These are phyloP conservation scores for Threskiornis aethiopicus DNA, from an alignment of 2,797 vertebrate species.

Conservation along the genomic window DNA sequence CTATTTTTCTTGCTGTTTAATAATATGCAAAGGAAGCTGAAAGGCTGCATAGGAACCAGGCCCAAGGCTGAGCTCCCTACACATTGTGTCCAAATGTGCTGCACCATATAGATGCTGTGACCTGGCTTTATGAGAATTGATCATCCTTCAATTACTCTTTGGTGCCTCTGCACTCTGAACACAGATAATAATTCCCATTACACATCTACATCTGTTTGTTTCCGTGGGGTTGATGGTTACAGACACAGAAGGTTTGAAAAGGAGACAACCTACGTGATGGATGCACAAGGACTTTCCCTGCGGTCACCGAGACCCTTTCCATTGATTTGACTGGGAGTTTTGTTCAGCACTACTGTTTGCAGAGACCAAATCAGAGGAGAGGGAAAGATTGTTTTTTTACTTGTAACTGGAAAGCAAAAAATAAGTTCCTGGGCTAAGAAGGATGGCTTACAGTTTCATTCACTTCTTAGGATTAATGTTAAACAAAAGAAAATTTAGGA, in stretches of 20 bases:
- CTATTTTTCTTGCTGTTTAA: not conserved
- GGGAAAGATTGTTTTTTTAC: not conserved
- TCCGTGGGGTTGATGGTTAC: not conserved
- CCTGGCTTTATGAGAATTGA: not conserved
- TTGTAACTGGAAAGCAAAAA: not conserved
- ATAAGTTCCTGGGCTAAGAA: not conserved
- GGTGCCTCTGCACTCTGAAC: not conserved
- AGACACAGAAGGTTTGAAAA: not conserved
- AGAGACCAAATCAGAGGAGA: not conserved
- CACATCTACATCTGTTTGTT: not conserved
- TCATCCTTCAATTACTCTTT: not conserved
- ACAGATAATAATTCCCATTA: not conserved
- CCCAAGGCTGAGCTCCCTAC: not conserved
- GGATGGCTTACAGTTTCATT: not conserved
- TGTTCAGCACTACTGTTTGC: not conserved
- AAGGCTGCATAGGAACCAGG: not conserved
- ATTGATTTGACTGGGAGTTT: not conserved
- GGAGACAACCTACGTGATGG: fast-evolving
- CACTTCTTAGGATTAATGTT: not conserved
- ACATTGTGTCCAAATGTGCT: fast-evolving
- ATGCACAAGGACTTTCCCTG: not conserved
- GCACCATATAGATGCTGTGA: not conserved
- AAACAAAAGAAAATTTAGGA: not conserved
- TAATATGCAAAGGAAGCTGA: not conserved
- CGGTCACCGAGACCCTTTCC: fast-evolving